Evolutionary conservation across 1,140 invertebrate species (phyloP), one percentile per base, ranked within the genome.

Genomic region (Bombus impatiens): DNA sequence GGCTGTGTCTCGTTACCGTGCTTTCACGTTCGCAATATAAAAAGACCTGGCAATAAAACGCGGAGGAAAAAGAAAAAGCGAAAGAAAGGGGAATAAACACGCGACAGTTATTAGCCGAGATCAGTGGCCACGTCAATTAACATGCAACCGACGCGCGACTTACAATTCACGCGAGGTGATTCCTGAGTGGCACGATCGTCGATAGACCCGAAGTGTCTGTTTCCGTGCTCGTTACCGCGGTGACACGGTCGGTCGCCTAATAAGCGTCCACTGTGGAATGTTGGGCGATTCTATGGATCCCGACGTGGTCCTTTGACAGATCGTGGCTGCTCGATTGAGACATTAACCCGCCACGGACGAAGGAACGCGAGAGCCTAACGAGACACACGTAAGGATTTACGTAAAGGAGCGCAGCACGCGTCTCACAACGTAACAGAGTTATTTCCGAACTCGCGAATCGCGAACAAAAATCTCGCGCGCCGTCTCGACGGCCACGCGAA

Each of bases 151-250:
- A 25, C 10, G 10, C 22, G 82, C 57, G 22, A n/a, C 6, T 65
- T 15, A 18, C 35, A 25, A n/a, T 84, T 84, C 84, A 65, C 59
- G 78, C 82, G 42, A 89, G 77, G 67, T 71, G 88, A 87, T 89
- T 82, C 32, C 57, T 81, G 80, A 89, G 77, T 65, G 88, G 78
- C 84, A 77, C 57, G 65, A 84, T 87, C 83, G 67, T 62, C 57
- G 42, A 15, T 59, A 25, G 22, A 6, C 42, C 44, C 65, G 76
- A 67, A 18, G 59, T 87, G 40, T 83, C 84, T 78, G 47, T 78
- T 89, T 65, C 59, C 35, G 57, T 53, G 62, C 59, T 84, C 80
- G 47, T 86, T 88, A 70, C 62, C 40, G 8, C n/a, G 57, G 28
- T 47, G 79, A 65, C 70, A 40, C 70, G 78, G 76, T 75, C 78